Evolutionary conservation across 2,797 vertebrate species (phyloP).

Genomic region (Melanotaenia boesemani): DNA sequence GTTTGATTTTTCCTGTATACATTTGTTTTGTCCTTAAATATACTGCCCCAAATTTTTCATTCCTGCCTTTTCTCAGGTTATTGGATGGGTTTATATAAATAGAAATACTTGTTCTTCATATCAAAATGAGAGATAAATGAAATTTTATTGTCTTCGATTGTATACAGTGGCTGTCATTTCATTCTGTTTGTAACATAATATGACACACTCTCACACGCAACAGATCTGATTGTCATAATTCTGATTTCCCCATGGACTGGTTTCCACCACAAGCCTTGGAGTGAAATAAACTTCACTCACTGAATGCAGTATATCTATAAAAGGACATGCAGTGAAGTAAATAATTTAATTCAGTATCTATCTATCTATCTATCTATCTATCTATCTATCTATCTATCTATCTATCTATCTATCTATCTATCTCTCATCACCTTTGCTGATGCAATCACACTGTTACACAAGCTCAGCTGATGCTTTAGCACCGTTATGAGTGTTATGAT

Average conservation of each 20-base stretch:
- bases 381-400: background rate
- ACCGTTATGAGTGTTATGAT: slow-evolving; percentile 4
- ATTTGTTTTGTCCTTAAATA: slow-evolving; percentile 30
- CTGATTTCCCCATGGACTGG: slow-evolving; percentile 11
- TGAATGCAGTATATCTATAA: slow-evolving; percentile 2
- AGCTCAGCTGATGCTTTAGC: slow-evolving; percentile 43
- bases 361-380: too few species aligned
- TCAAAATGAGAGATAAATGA: background rate
- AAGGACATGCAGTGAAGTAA: slow-evolving; percentile 2
- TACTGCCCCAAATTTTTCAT: background rate
- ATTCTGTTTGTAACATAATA: background rate
- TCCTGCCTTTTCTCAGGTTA: slow-evolving; percentile 14
- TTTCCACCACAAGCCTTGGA: background rate
- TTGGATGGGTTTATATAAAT: background rate
- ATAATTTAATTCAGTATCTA: background rate
- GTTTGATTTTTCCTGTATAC: background rate
- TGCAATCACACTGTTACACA: slow-evolving; percentile 48
- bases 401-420: too few species aligned
- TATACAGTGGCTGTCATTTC: slow-evolving; percentile 1
- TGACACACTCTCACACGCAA: background rate
- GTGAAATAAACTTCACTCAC: slow-evolving; percentile 15
- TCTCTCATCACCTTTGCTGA: slow-evolving; percentile 52
- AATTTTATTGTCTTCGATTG: background rate
- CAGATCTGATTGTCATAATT: slow-evolving; percentile 10
- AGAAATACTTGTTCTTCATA: background rate